A percentile compares a stretch with the other conserved stretches of the same genome.
phyloP scores from a whole-genome alignment of 2,888 invertebrate species.

The Ochropacha duplaris region DNA sequence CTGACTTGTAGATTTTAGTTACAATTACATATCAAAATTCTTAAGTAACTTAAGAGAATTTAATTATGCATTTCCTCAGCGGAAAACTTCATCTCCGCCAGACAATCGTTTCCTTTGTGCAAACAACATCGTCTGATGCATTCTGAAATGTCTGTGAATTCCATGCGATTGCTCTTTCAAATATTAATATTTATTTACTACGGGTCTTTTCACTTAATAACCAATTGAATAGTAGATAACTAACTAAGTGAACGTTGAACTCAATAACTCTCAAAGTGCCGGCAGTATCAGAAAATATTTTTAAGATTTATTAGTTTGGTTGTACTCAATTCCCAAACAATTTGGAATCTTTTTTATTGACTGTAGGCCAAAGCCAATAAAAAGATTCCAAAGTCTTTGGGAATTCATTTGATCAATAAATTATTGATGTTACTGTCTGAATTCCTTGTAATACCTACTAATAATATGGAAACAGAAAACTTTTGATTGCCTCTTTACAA shows the following conservation, averaged over 20 bases:
- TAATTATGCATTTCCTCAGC: conserved; percentile 16
- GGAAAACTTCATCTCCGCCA: conserved; percentile 47
- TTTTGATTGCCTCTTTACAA: neutral
- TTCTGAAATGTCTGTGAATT: neutral
- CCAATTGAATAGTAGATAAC: neutral
- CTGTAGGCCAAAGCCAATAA: no score
- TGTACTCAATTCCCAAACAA: no score
- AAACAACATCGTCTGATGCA: neutral
- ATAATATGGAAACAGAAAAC: neutral
- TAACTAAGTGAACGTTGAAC: neutral
- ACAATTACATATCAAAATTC: neutral
- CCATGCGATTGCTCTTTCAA: neutral
- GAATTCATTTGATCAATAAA: neutral
- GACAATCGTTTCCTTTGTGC: conserved; percentile 42
- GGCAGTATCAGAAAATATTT: neutral
- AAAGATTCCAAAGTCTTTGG: neutral
- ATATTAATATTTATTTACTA: neutral
- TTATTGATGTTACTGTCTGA: neutral
- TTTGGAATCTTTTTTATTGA: neutral
- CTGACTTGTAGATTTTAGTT: no score
- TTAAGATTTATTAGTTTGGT: neutral
- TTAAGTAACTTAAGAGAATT: neutral
- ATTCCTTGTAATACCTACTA: neutral
- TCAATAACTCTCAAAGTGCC: neutral
- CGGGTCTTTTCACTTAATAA: neutral